Conservation (phyloP, 1,140 invertebrate genomes). For the Drosophila ambigua region DNA sequence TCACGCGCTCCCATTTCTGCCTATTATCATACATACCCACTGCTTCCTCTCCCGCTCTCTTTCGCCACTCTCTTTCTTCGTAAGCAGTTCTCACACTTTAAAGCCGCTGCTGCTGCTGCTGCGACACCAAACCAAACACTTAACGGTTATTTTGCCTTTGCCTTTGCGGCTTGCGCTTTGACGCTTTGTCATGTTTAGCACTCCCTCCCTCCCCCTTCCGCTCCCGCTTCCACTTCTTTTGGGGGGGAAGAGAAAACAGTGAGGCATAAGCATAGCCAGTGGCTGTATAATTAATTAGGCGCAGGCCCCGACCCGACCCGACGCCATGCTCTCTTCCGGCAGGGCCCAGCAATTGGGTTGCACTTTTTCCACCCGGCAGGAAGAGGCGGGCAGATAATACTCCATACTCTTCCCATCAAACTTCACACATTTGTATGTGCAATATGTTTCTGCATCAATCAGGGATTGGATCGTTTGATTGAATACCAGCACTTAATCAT, state of each 20-base stretch:
- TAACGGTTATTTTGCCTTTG: slow-evolving; percentile 37
- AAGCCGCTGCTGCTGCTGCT: neutral
- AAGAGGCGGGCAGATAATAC: neutral
- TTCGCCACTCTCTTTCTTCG: too few species aligned
- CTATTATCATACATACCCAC: neutral
- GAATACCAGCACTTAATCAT: too few species aligned
- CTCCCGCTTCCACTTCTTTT: neutral
- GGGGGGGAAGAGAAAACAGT: slow-evolving; percentile 23
- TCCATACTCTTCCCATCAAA: too few species aligned
- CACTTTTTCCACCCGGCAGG: slow-evolving; percentile 35
- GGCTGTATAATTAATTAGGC: slow-evolving; percentile 58
- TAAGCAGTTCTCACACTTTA: slow-evolving; percentile 40
- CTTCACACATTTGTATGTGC: too few species aligned
- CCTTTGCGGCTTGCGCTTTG: slow-evolving; percentile 48
- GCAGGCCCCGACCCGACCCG: slow-evolving; percentile 10
- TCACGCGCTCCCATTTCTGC: too few species aligned
- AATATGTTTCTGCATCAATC: too few species aligned
- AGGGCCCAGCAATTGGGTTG: slow-evolving; percentile 51
- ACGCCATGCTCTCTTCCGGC: slow-evolving; percentile 23
- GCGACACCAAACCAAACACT: slow-evolving; percentile 2
- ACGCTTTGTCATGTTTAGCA: slow-evolving; percentile 38
- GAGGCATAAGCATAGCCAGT: neutral
- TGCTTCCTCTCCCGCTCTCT: neutral
- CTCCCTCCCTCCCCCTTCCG: too few species aligned
- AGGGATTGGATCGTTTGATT: too few species aligned